phyloP scores from a whole-genome alignment of 1,140 invertebrate genomes.

The Helicoverpa armigera region DNA sequence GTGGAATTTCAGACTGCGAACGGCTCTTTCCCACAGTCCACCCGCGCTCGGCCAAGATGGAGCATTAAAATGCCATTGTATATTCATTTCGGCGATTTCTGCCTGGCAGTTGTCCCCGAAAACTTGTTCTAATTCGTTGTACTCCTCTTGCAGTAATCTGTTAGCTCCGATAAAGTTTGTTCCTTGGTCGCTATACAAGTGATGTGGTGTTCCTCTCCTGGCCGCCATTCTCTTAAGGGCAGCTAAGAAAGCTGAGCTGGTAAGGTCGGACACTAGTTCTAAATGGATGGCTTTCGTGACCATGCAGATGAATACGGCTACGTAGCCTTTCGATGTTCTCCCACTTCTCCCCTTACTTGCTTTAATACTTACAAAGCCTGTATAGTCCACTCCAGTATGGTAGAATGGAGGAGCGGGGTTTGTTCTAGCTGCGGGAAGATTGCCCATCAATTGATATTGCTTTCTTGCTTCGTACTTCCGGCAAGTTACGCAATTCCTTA shows the following conservation, averaged over 20 bases:
- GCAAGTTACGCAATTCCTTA: no score
- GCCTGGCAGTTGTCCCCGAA: not conserved
- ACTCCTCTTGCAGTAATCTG: not conserved
- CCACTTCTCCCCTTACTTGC: not conserved
- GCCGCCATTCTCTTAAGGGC: no score
- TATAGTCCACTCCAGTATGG: no score
- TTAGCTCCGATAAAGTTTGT: constrained; percentile 1
- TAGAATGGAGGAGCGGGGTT: no score
- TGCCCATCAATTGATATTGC: no score
- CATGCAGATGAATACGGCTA: not conserved
- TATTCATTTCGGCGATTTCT: not conserved
- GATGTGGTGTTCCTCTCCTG: no score
- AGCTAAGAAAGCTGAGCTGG: no score
- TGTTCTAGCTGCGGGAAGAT: no score
- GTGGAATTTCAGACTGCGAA: constrained; percentile 10
- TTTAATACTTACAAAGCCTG: no score
- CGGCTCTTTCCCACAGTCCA: not conserved
- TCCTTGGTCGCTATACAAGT: not conserved
- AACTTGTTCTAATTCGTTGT: not conserved
- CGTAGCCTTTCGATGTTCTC: not conserved
- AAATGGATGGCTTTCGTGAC: no score
- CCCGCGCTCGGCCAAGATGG: not conserved
- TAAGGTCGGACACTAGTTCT: no score
- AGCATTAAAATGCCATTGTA: not conserved
- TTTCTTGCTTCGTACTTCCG: no score